Percentiles rank a stretch among this genome's conserved stretches.
phyloP scores from a whole-genome alignment of 2,113 vertebrate species.

The Psettodes erumei region DNA sequence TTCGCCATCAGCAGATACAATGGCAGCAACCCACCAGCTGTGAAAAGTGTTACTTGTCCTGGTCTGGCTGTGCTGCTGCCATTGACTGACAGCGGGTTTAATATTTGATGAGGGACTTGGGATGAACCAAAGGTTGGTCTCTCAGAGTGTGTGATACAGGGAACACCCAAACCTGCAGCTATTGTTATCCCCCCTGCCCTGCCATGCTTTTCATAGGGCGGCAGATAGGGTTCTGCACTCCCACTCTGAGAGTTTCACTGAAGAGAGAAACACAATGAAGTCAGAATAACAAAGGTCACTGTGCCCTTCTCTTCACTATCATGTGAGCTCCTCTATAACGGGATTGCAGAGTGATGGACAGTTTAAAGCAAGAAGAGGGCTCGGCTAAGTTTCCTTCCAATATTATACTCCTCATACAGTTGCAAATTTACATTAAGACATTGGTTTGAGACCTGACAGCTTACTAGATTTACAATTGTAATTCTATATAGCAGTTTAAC shows the following conservation, averaged over 20 bases:
- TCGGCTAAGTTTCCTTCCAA: conserved; percentile 27
- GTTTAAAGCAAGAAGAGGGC: conserved; percentile 36
- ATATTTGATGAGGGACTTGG: conserved; percentile 78
- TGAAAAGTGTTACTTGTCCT: conserved; percentile 60
- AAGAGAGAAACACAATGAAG: conserved; percentile 74
- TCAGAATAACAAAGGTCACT: conserved; percentile 69
- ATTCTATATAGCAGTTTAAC: background rate
- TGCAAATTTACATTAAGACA: conserved; percentile 4
- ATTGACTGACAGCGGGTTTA: conserved; percentile 68
- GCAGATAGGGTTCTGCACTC: conserved; percentile 74
- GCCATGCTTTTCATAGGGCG: conserved; percentile 72
- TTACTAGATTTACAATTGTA: background rate
- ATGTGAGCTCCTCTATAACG: conserved; percentile 57
- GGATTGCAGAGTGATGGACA: conserved; percentile 52
- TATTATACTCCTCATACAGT: conserved; percentile 13
- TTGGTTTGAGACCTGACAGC: background rate
- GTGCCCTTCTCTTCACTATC: conserved; percentile 65
- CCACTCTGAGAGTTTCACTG: conserved; percentile 67
- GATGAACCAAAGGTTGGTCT: conserved; percentile 73
- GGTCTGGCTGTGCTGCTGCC: conserved; percentile 22
- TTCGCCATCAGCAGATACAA: conserved; percentile 27
- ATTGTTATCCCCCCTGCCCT: conserved; percentile 69
- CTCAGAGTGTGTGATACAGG: conserved; percentile 70
- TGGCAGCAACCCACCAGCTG: conserved; percentile 55
- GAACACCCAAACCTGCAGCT: conserved; percentile 77